Percentiles rank a stretch among this genome's conserved stretches.
These are phyloP conservation scores for Stenichneumon culpator DNA, from an alignment of 2,888 invertebrate genomes.

Conservation along the genomic window DNA sequence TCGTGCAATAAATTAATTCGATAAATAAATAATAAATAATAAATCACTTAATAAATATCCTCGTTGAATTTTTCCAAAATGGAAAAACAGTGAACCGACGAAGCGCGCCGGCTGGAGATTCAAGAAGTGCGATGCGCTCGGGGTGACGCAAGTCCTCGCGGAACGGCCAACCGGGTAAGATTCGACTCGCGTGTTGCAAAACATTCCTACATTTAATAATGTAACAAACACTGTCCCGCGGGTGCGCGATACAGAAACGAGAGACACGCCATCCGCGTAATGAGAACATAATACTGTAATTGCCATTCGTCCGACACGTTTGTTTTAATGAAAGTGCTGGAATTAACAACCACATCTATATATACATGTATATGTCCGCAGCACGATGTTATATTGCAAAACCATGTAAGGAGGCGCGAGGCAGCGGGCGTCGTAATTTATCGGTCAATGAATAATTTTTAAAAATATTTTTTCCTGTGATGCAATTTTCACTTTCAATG, in stretches of 20 bases:
- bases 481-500: too few relatives aligned
- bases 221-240: background rate
- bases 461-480: too few relatives aligned
- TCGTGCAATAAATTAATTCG: too few relatives aligned
- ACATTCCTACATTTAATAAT: conserved; percentile 6
- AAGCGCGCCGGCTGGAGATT: background rate
- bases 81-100: background rate
- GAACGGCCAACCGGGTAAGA: background rate
- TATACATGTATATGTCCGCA: background rate
- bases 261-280: conserved; percentile 10
- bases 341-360: background rate
- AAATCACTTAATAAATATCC: too few relatives aligned
- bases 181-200: background rate
- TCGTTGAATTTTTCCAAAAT: background rate
- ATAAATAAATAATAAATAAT: too few relatives aligned
- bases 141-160: background rate
- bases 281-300: conserved; percentile 27
- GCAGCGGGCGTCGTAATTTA: conserved; percentile 33
- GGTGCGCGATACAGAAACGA: background rate
- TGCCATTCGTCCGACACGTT: conserved; percentile 7
- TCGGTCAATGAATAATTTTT: conserved; percentile 50
- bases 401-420: conserved; percentile 41
- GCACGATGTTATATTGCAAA: background rate
- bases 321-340: background rate
- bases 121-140: background rate